These are phyloP conservation scores for Marasmarcha lunaedactyla DNA, from an alignment of 2,888 invertebrate genomes.

Conservation along the genomic window DNA sequence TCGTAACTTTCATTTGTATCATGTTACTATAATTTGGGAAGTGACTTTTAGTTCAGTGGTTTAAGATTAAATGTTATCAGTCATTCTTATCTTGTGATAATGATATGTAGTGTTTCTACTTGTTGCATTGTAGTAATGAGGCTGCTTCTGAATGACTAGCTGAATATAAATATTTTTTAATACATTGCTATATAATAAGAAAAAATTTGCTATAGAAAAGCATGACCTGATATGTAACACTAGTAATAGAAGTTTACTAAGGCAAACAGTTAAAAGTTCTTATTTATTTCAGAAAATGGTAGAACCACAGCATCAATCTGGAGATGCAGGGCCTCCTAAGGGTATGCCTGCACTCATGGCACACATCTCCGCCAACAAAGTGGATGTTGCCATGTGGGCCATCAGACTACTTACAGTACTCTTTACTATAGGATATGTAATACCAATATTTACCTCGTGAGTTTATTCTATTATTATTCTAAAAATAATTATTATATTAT, in stretches of 20 bases:
- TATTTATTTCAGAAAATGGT: slow-evolving; percentile 52
- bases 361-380: slow-evolving; percentile 84
- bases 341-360: slow-evolving; percentile 76
- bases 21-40: neutral
- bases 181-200: too few species aligned
- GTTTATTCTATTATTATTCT: slow-evolving; percentile 27
- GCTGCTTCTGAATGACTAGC: too few species aligned
- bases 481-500: slow-evolving; percentile 3
- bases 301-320: slow-evolving; percentile 39
- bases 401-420: slow-evolving; percentile 87
- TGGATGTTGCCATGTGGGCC: slow-evolving; percentile 89
- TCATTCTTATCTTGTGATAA: too few species aligned
- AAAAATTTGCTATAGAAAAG: too few species aligned
- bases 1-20: neutral
- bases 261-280: too few species aligned
- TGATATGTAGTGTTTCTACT: too few species aligned
- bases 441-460: slow-evolving; percentile 89
- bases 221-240: too few species aligned
- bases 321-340: slow-evolving; percentile 57
- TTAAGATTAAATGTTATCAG: too few species aligned
- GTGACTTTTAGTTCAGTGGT: neutral
- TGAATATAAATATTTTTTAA: too few species aligned
- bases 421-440: slow-evolving; percentile 85
- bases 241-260: neutral
- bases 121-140: too few species aligned